These are phyloP conservation scores for Ranitomeya variabilis DNA, from an alignment of 2,113 vertebrate species.

Conservation along the genomic window DNA sequence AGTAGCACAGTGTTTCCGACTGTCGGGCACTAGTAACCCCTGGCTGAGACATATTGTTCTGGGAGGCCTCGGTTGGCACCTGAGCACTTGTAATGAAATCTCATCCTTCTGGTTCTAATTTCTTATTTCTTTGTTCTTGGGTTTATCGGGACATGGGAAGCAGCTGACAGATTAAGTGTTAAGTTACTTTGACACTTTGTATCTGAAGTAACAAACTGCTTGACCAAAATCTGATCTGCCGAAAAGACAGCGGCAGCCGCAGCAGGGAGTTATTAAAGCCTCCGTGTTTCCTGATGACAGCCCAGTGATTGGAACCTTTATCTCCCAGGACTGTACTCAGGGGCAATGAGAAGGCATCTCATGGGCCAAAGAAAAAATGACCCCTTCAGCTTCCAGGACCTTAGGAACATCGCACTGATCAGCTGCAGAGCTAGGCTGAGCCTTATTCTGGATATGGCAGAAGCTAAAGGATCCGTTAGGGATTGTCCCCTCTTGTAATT, in stretches of 20 bases:
- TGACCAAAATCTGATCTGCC: conserved; percentile 29
- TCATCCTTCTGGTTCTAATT: background rate
- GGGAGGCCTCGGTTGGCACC: background rate
- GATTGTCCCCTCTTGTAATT: background rate
- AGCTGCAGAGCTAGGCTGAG: background rate
- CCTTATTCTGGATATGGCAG: background rate
- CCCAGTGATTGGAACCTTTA: conserved; percentile 34
- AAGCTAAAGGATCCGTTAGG: background rate
- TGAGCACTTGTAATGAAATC: background rate
- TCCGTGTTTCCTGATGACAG: background rate
- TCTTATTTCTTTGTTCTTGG: conserved; percentile 13
- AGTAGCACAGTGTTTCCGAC: background rate
- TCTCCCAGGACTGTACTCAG: conserved; percentile 17
- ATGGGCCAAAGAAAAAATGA: background rate
- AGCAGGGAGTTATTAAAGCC: conserved; percentile 29
- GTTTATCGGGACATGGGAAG: background rate
- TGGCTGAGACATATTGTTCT: background rate
- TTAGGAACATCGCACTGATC: too few relatives aligned
- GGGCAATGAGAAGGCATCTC: background rate
- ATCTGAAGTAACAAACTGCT: conserved; percentile 39
- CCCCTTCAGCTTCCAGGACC: background rate
- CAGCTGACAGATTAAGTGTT: conserved; percentile 45
- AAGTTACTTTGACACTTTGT: conserved; percentile 36
- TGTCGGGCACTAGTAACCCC: background rate
- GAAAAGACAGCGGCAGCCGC: background rate